Base-by-base conservation (phyloP, 2,797 vertebrate genomes). In the Rhinella marina region DNA sequence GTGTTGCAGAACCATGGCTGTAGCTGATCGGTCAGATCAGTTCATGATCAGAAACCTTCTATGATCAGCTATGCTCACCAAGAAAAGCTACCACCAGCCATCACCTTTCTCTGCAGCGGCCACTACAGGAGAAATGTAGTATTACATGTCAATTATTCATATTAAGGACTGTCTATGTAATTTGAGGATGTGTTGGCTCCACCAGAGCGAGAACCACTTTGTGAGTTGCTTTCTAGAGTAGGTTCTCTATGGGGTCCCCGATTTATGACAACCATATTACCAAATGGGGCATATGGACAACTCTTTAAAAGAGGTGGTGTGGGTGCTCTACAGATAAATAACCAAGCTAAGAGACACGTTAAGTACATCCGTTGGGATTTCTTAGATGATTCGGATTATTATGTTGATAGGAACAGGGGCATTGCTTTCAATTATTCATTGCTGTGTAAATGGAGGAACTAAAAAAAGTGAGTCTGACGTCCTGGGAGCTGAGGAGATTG, bases 351-450 rank as follows among this genome's bases (percentile, higher is more conserved):
- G 70, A 73, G 70, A 19, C 32, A 50, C 12, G 16, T 14, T 19
- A 23, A n/a, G 73, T 19, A 14, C 52, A 52, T 76, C 6, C 12
- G 0, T n/a, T 14, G 21, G 73, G 12, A 25, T 25, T 52, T 52
- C 8, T 75, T n/a, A 81, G 57, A 48, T 61, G 1, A 62, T n/a
- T 77, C 25, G 23, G 41, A n/a, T n/a, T 50, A 77, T n/a, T 56
- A 78, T 14, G 19, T 56, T 56, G 52, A 78, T 78, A 57, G 76
- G 4, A 62, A 78, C 23, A 54, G 52, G 57, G 57, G 78, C 32
- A 32, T 41, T 48, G 57, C 19, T 13, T 41, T 85, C 17, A 76
- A 85, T 85, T 57, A 85, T 85, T 75, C 70, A 85, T 32, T 8
- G 72, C 19, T 29, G 16, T 48, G 83, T 76, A 82, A 57, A 85